These are phyloP conservation scores for Drosophila pseudoananassae DNA, from an alignment of 1,140 invertebrate species.

Conservation along the genomic window DNA sequence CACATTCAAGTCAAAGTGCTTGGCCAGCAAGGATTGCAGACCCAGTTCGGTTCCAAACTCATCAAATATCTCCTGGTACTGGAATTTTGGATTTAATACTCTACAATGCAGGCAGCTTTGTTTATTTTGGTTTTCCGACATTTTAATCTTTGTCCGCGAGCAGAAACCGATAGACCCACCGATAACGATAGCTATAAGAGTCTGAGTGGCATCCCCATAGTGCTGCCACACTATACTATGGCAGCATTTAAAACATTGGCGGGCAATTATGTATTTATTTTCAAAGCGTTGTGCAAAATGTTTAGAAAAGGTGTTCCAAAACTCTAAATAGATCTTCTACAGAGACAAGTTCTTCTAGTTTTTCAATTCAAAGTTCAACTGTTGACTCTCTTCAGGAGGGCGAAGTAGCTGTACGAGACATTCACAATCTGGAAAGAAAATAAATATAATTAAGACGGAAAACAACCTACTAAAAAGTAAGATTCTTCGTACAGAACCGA, in stretches of 20 bases:
- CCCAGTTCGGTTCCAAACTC: constrained; percentile 68
- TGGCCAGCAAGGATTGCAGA: constrained; percentile 49
- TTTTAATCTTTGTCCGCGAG: constrained; percentile 69
- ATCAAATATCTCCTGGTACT: constrained; percentile 74
- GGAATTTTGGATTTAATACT: constrained; percentile 52
- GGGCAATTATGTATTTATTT: constrained; percentile 6
- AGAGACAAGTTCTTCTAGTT: background rate
- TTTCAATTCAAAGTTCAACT: constrained; percentile 38
- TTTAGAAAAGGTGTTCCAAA: background rate
- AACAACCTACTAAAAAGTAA: background rate
- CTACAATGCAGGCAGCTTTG: constrained; percentile 73
- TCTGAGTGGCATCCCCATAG: background rate
- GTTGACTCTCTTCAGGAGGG: constrained; percentile 70
- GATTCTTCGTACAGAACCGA: constrained; percentile 65
- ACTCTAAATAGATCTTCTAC: background rate
- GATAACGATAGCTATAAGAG: background rate
- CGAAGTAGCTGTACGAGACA: constrained; percentile 77
- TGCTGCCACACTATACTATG: too few species aligned
- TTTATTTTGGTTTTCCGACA: constrained; percentile 64
- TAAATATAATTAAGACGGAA: background rate
- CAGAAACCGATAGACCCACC: background rate
- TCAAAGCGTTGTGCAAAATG: background rate
- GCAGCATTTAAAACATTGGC: background rate
- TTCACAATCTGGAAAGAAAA: constrained; percentile 73
- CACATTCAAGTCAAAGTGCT: constrained; percentile 57